Conservation (phyloP, 2,888 invertebrate genomes). For the Heteromyza rotundicornis region DNA sequence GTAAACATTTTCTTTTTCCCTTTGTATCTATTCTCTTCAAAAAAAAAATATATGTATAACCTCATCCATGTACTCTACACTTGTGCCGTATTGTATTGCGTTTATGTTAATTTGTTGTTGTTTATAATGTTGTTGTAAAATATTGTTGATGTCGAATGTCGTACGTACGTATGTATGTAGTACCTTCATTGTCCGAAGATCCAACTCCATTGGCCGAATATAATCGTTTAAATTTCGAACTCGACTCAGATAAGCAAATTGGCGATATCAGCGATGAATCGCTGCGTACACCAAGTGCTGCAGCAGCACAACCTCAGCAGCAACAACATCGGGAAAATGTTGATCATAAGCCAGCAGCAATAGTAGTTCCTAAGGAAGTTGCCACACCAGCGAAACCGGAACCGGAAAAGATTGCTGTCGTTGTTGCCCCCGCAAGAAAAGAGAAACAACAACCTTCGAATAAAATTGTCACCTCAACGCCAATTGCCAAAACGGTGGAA, state of each 20-base stretch:
- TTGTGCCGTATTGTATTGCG: slow-evolving; percentile 19
- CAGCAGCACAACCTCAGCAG: slow-evolving; percentile 23
- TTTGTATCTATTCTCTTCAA: background rate
- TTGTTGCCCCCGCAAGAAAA: slow-evolving; percentile 18
- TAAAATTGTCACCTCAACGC: slow-evolving; percentile 52
- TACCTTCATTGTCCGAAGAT: slow-evolving; percentile 63
- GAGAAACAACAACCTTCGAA: slow-evolving; percentile 16
- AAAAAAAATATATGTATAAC: background rate
- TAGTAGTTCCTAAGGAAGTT: slow-evolving; percentile 19
- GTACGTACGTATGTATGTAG: slow-evolving; percentile 38
- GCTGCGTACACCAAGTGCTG: slow-evolving; percentile 51
- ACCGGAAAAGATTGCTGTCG: slow-evolving; percentile 17
- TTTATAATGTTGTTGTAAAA: slow-evolving; percentile 19
- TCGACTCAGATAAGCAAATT: slow-evolving; percentile 54
- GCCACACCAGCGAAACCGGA: slow-evolving; percentile 34
- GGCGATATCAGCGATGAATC: slow-evolving; percentile 36
- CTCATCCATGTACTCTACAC: background rate
- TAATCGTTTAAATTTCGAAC: slow-evolving; percentile 61
- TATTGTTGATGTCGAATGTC: slow-evolving; percentile 22
- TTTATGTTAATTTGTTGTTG: slow-evolving; percentile 12
- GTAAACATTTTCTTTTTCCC: background rate
- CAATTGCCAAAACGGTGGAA: slow-evolving; percentile 36
- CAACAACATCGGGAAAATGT: slow-evolving; percentile 10
- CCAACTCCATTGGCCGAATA: slow-evolving; percentile 63
- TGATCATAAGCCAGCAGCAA: background rate